phyloP scores from a whole-genome alignment of 2,113 vertebrate species.

The Canis aureus region DNA sequence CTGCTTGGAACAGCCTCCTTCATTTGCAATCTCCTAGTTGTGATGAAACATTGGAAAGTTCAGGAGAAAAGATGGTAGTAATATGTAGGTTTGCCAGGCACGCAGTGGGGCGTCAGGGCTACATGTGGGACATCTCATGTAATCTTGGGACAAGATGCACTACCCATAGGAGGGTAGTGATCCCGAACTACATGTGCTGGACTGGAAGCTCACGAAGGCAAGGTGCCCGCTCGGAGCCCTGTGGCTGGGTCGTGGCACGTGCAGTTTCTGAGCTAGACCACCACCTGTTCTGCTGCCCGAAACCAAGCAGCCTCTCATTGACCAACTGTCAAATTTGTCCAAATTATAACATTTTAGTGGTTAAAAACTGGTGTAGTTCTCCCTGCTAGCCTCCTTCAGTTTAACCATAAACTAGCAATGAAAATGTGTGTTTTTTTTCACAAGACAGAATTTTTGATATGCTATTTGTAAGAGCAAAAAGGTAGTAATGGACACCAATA shows the following conservation, averaged over 20 bases:
- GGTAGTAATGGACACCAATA: background rate
- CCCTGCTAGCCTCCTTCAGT: background rate
- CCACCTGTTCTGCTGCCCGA: background rate
- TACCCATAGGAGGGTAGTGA: rapidly evolving
- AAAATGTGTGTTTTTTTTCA: background rate
- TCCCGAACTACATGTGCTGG: background rate
- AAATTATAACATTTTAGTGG: background rate
- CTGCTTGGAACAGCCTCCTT: background rate
- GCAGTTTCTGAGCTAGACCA: background rate
- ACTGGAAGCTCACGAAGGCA: background rate
- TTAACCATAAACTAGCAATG: background rate
- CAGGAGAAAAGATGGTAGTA: no score
- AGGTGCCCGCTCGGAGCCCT: background rate
- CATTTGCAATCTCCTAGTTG: background rate
- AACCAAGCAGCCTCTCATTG: background rate
- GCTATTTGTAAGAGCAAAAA: background rate
- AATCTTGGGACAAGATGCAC: background rate
- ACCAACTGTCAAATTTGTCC: background rate
- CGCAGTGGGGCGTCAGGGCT: rapidly evolving
- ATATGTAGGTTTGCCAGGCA: background rate
- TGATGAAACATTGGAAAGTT: background rate
- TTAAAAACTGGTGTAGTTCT: background rate
- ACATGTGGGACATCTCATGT: rapidly evolving
- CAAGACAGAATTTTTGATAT: background rate
- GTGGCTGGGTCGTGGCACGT: rapidly evolving